Conservation (phyloP, 2,113 vertebrate species). For the Rousettus leschenaultii region DNA sequence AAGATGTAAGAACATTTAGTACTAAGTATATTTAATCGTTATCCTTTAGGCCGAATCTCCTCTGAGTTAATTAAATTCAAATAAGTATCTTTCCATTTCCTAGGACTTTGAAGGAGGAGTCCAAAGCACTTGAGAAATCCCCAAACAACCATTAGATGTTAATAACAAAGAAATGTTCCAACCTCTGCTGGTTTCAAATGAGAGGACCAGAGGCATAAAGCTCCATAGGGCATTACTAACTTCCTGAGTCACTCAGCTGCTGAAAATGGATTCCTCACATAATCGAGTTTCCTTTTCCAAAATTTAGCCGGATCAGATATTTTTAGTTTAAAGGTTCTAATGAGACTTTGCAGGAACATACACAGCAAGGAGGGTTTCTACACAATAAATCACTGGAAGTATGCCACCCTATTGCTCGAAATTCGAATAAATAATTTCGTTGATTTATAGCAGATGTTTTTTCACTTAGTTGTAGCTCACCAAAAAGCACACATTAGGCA, state of each 20-base stretch:
- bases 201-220: slow-evolving; percentile 50
- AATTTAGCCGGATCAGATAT: slow-evolving; percentile 59
- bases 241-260: slow-evolving; percentile 49
- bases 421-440: slow-evolving; percentile 25
- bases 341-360: slow-evolving; percentile 51
- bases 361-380: slow-evolving; percentile 15
- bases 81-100: slow-evolving; percentile 69
- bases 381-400: slow-evolving; percentile 62
- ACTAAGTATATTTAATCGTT: neutral
- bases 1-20: slow-evolving; percentile 37
- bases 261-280: slow-evolving; percentile 65
- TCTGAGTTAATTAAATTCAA: slow-evolving; percentile 75
- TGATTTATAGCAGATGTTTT: slow-evolving; percentile 56
- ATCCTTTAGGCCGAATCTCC: slow-evolving; percentile 59
- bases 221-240: slow-evolving; percentile 46
- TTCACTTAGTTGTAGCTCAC: slow-evolving; percentile 37
- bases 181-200: slow-evolving; percentile 50
- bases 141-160: slow-evolving; percentile 56
- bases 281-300: slow-evolving; percentile 65
- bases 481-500: neutral
- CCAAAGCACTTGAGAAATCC: slow-evolving; percentile 46
- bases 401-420: slow-evolving; percentile 31
- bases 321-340: slow-evolving; percentile 60
- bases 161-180: slow-evolving; percentile 57
- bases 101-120: slow-evolving; percentile 54